A percentile compares a stretch with the other conserved stretches of the same genome.
Evolutionary conservation across 2,888 invertebrate species (phyloP).

Genomic region (Alloscopus bannaensis): DNA sequence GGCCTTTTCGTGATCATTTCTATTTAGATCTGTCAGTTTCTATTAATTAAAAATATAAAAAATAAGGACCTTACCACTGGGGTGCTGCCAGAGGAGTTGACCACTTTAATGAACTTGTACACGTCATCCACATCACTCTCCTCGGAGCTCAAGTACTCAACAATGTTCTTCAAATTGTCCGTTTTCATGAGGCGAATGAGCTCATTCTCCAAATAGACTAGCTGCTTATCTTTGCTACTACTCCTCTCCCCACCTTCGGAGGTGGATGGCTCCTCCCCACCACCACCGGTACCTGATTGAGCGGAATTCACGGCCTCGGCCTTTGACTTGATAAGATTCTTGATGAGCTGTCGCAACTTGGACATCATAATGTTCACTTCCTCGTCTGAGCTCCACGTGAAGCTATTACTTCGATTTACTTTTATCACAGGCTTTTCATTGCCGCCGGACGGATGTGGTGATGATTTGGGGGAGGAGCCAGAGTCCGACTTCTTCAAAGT

Average conservation of each 20-base stretch:
- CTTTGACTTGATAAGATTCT: conserved; percentile 83
- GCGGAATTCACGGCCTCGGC: conserved; percentile 31
- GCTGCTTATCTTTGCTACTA: conserved; percentile 85
- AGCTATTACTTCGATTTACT: conserved; percentile 71
- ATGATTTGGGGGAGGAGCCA: conserved; percentile 31
- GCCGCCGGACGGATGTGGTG: conserved; percentile 49
- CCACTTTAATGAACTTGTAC: conserved; percentile 93
- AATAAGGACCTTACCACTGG: no score
- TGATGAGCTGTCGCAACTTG: conserved; percentile 94
- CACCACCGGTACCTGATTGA: neutral
- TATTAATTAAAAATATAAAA: no score
- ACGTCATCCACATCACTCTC: conserved; percentile 97
- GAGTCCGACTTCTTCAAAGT: conserved; percentile 38
- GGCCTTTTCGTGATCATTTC: no score
- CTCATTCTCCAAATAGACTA: conserved; percentile 93
- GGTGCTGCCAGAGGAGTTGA: conserved; percentile 75
- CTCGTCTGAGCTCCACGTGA: conserved; percentile 94
- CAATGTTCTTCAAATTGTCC: conserved; percentile 92
- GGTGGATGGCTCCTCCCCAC: neutral
- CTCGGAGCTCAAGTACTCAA: conserved; percentile 93
- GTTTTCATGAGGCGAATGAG: conserved; percentile 93
- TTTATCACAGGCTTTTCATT: conserved; percentile 63
- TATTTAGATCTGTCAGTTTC: no score
- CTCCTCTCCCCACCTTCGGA: conserved; percentile 22
- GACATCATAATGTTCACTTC: conserved; percentile 97